A percentile compares a stretch with the other conserved stretches of the same genome.
Conservation (phyloP, 2,888 invertebrate genomes). For the Tetranychus piercei region DNA sequence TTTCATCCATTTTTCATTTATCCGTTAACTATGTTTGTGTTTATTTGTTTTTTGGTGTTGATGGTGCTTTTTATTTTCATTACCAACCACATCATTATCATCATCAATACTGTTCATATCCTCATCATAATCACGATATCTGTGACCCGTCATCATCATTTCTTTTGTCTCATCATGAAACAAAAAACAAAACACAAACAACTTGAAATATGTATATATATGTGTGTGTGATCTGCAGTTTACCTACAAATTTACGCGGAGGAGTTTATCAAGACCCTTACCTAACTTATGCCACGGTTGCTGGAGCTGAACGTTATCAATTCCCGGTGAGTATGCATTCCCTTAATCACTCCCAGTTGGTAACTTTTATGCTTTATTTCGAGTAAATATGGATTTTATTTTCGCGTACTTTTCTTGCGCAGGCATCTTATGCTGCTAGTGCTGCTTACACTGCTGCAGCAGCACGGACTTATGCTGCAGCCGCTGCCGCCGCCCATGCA, state of each 20-base stretch:
- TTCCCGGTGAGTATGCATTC: constrained; percentile 39
- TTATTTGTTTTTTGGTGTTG: background rate
- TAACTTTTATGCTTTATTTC: too few species aligned
- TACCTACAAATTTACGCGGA: constrained; percentile 12
- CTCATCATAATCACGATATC: too few species aligned
- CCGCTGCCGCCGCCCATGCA: constrained; percentile 31
- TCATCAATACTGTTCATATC: background rate
- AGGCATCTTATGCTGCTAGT: constrained; percentile 28
- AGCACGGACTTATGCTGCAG: constrained; percentile 29
- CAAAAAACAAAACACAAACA: too few species aligned
- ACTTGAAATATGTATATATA: background rate
- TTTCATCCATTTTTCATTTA: background rate
- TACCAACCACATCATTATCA: background rate
- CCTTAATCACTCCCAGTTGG: too few species aligned
- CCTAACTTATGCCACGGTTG: constrained; percentile 47
- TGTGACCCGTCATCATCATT: background rate
- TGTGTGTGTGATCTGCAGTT: background rate
- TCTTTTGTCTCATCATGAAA: background rate
- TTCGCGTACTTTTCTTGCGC: background rate
- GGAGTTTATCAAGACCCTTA: constrained; percentile 81
- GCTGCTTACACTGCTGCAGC: constrained; percentile 31
- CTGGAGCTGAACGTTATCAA: constrained; percentile 60
- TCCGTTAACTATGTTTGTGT: background rate
- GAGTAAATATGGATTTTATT: constrained; percentile 42
- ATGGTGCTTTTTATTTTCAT: background rate